Evolutionary conservation across 2,113 vertebrate genomes (phyloP).

Genomic region (Physeter macrocephalus): DNA sequence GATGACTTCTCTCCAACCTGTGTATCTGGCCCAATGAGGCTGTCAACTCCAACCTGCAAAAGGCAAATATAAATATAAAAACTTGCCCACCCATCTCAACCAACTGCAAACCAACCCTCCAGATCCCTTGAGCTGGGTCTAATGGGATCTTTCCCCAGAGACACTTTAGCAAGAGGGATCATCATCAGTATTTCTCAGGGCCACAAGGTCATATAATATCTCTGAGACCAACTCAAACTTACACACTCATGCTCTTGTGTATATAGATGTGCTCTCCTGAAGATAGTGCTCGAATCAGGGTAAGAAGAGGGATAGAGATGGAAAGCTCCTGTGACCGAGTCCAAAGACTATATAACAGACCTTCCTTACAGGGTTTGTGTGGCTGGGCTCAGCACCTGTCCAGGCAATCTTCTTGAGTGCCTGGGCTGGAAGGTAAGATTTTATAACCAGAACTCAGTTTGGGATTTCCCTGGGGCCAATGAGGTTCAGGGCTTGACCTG

Average conservation of each 20-base stretch:
- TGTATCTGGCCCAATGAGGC: constrained; percentile 89
- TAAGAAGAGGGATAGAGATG: neutral
- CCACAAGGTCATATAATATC: neutral
- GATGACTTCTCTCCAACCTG: constrained; percentile 94
- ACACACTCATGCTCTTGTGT: neutral
- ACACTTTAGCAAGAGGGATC: neutral
- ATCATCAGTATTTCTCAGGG: constrained; percentile 2
- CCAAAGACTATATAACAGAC: neutral
- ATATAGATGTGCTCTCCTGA: neutral
- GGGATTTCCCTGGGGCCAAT: neutral
- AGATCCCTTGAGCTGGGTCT: neutral
- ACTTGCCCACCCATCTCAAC: neutral
- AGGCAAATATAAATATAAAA: constrained; percentile 45
- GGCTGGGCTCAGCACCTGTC: neutral
- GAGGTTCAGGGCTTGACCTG: neutral
- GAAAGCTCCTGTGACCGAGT: neutral
- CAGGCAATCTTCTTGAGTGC: neutral
- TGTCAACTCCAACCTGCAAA: constrained; percentile 90
- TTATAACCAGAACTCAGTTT: neutral
- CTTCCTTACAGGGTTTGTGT: neutral
- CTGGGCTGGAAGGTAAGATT: neutral
- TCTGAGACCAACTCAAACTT: constrained; percentile 19
- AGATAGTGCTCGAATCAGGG: neutral
- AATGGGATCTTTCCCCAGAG: constrained; percentile 3
- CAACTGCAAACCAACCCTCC: neutral